Evolutionary conservation across 2,113 vertebrate genomes (phyloP).

Genomic region (Argyrosomus japonicus): DNA sequence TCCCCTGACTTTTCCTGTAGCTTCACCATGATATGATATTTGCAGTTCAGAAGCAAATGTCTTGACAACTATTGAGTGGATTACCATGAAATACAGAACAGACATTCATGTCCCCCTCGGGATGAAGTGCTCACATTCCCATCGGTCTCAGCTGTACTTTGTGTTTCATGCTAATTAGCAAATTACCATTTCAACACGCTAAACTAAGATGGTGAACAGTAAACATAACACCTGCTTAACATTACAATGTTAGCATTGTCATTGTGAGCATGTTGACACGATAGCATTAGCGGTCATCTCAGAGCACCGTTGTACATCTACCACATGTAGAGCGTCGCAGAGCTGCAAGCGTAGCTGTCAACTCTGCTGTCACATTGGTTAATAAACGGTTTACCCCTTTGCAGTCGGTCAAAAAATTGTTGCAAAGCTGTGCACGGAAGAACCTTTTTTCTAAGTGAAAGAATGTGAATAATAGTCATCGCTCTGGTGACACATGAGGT

Average conservation of each 20-base stretch:
- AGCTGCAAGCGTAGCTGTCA: not conserved
- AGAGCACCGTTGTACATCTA: not conserved
- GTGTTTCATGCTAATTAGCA: not conserved
- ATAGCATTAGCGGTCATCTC: not conserved
- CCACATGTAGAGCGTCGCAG: not conserved
- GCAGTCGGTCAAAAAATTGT: constrained; percentile 9
- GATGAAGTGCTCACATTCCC: not conserved
- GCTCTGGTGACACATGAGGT: constrained; percentile 25
- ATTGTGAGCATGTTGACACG: not conserved
- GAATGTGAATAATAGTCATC: constrained; percentile 28
- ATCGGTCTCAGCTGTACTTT: not conserved
- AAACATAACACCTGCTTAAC: not conserved
- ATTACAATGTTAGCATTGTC: not conserved
- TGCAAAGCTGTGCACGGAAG: constrained; percentile 11
- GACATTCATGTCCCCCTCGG: not conserved
- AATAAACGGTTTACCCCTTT: not conserved
- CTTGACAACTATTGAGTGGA: not conserved
- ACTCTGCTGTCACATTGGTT: not conserved
- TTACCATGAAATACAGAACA: not conserved
- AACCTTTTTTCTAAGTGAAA: constrained; percentile 3
- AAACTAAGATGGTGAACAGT: not conserved
- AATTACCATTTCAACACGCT: not conserved
- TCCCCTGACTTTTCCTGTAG: not conserved
- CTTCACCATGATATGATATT: not conserved
- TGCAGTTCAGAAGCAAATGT: not conserved